Evolutionary conservation across 2,113 vertebrate genomes (phyloP), one percentile per base, ranked within the genome.

Genomic region (Pontoporia blainvillei): DNA sequence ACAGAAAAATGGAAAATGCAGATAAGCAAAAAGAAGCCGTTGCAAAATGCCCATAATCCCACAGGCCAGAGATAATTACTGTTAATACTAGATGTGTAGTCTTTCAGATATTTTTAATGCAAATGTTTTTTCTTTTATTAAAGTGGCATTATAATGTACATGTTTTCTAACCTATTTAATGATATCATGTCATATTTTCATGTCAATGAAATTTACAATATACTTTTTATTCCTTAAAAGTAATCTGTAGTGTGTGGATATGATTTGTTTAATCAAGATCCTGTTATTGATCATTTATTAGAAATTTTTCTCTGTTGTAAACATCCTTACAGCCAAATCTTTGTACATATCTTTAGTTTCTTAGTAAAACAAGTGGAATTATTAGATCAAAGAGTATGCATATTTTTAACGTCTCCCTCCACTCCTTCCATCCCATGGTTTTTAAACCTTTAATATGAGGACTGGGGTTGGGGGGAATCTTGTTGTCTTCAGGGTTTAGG

Each of bases 401-500:
- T 90, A 54, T 93, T 96, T 76, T 95, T 75, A 90, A 90, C 79
- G 11, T 90, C 52, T 82, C 20, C 10, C 66, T 76, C 21, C 8
- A n/a, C 4, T 81, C 20, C 2, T 23, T 71, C n/a, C 18, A 66
- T 27, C 20, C 15, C 31, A 12, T 91, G 17, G 10, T 91, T 96
- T 97, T 92, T 87, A 86, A 89, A 94, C 34, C 31, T 95, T 94
- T 91, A 93, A 92, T 18, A 21, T 76, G 64, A 88, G n/a, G 17
- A 71, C 71, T 86, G 36, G 52, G 29, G 3, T 5, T 93, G 5
- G 29, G 79, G 49, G 67, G 10, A 91, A 67, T 95, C 84, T 96
- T 81, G n/a, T 96, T 76, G 72, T 95, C 79, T 97, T 71, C 82
- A 98, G 98, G 66, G 73, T 5, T 61, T 67, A 73, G 21, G 46